phyloP scores from a whole-genome alignment of 37 sponge, comb jelly and placozoan genomes.

The Cliona cf. orientalis region DNA sequence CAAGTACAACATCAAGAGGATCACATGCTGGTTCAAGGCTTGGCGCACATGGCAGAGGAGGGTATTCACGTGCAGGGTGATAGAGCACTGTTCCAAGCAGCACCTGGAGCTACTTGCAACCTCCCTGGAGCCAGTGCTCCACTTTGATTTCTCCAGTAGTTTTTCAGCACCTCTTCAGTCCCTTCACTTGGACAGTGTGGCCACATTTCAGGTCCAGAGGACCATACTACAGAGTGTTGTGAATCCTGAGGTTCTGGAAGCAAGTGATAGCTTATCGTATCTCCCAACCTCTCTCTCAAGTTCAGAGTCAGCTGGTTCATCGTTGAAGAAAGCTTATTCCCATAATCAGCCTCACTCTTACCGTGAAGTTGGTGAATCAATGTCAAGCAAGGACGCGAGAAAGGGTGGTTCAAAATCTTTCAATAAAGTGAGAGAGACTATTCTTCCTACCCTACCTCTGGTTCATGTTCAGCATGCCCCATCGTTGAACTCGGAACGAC shows the following conservation, averaged over 20 bases:
- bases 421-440: background rate
- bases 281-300: constrained; percentile 7
- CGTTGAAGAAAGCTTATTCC: no score
- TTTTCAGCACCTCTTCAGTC: constrained; percentile 41
- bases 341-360: no score
- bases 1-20: constrained; percentile 44
- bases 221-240: constrained; percentile 10
- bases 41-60: constrained; percentile 76
- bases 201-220: constrained; percentile 41
- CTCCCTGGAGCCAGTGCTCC: constrained; percentile 72
- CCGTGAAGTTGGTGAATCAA: no score
- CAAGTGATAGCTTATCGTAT: background rate
- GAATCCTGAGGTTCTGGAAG: background rate
- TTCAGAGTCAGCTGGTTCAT: no score
- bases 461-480: constrained; percentile 11
- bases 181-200: constrained; percentile 54
- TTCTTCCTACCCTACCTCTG: constrained; percentile 41
- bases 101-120: constrained; percentile 74
- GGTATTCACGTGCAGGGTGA: constrained; percentile 47
- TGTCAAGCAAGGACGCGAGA: no score
- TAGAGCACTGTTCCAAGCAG: constrained; percentile 48
- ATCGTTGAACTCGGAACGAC: no score
- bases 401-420: background rate
- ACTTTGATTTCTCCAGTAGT: constrained; percentile 75
- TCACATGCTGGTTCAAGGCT: constrained; percentile 51